These are phyloP conservation scores for Stegostoma tigrinum DNA, from an alignment of 2,113 vertebrate species.

Conservation along the genomic window DNA sequence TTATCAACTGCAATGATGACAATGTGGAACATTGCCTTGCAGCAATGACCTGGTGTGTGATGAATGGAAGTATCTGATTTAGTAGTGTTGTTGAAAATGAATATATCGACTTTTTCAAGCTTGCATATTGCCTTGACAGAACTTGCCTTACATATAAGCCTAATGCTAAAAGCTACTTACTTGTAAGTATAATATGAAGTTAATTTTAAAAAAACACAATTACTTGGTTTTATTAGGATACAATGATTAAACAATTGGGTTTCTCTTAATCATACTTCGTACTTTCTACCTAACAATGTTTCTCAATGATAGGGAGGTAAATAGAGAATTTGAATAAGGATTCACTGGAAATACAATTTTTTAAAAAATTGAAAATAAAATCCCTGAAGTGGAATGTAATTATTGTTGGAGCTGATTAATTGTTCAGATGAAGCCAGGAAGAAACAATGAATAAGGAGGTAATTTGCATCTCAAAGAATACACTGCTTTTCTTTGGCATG, in stretches of 20 bases:
- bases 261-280: not conserved
- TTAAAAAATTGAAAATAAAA: not conserved
- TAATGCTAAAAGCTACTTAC: not conserved
- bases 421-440: not conserved
- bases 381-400: not conserved
- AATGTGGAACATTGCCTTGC: not conserved
- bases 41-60: not conserved
- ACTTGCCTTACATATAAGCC: not conserved
- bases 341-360: not conserved
- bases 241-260: not conserved
- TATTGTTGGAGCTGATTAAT: not conserved
- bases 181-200: not conserved
- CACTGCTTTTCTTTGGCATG: not conserved
- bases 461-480: not conserved
- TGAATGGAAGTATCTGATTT: not conserved
- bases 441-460: not conserved
- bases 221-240: not conserved
- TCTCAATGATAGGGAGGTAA: not conserved
- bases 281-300: not conserved
- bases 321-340: not conserved
- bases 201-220: not conserved
- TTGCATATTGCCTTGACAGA: not conserved
- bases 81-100: conserved; percentile 7
- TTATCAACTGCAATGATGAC: not conserved
- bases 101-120: conserved; percentile 6